Conservation (phyloP, 1,140 invertebrate species). For the Pseudomyrmex pallidus region DNA sequence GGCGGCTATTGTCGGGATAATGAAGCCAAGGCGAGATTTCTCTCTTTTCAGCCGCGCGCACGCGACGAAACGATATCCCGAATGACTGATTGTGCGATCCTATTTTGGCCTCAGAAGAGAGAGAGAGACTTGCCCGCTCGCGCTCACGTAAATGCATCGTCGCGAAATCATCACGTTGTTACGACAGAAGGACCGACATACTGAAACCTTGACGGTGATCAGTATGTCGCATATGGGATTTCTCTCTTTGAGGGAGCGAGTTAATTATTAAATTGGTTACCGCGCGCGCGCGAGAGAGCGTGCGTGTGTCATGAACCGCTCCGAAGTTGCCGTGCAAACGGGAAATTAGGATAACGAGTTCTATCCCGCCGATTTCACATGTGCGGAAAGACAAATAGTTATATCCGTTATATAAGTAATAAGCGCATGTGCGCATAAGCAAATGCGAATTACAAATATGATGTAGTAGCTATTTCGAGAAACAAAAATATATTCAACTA, state of each 20-base stretch:
- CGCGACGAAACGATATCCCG: constrained; percentile 67
- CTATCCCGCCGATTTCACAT: constrained; percentile 18
- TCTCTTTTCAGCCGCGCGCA: constrained; percentile 72
- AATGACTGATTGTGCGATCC: constrained; percentile 70
- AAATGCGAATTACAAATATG: not conserved
- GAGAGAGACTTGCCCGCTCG: not conserved
- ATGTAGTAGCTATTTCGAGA: no score
- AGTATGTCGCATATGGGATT: constrained; percentile 26
- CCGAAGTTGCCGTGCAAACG: no score
- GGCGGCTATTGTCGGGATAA: constrained; percentile 78
- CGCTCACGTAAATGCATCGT: constrained; percentile 35
- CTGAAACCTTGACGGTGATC: constrained; percentile 27
- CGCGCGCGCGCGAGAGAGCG: constrained; percentile 13
- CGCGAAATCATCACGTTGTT: constrained; percentile 31
- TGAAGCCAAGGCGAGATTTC: constrained; percentile 81
- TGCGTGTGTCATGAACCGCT: not conserved
- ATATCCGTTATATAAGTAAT: no score
- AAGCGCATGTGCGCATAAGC: not conserved
- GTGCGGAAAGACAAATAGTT: not conserved
- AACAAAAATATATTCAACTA: no score
- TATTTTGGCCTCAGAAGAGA: not conserved
- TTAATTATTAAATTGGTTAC: constrained; percentile 50
- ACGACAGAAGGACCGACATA: constrained; percentile 1
- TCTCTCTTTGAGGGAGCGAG: constrained; percentile 11
- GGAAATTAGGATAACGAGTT: constrained; percentile 39